Base-by-base conservation (phyloP, 64 coral and sea anemone genomes). In the Pocillopora damicornis region DNA sequence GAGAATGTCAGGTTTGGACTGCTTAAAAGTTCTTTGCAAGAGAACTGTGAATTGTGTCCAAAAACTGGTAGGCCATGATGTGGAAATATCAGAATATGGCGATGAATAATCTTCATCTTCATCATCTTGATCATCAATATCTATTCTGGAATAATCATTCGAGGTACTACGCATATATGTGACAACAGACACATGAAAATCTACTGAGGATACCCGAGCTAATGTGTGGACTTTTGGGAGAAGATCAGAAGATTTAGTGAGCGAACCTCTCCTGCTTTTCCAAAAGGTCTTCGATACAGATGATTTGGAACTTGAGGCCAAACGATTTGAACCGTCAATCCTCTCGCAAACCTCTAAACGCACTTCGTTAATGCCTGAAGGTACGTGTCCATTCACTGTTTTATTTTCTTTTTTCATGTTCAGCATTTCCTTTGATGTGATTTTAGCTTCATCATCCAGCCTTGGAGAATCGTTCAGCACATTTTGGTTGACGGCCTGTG, bases 31-130 rank as follows among this genome's bases (percentile, higher is more conserved):
- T 67, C 97, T 84, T 51, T 92, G 86, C 60, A 90, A 77, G 15
- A 99, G 68, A 73, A 99, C 97, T 0, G 90, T 79, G 23, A 99
- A 95, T 83, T 99, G 97, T 15, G 97, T 99, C 93, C 97, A 99
- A 72, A 99, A 99, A 83, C 90, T 95, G 25, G 97, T 95, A 9
- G 85, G 76, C 93, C 93, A 95, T 26, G 89, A 90, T 58, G 89
- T 94, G 15, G 87, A 83, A 35, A 93, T 81, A 76, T 91, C 89
- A 51, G 64, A 62, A 58, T 97, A 86, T 13, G 91, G 81, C 18
- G 79, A 34, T 76, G 89, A 89, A 37, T 98, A 86, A 22, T 91
- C 89, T 16, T 88, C 87, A 87, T 92, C 73, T 30, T 30, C 30
- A 79, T 94, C 86, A 37, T 88, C 75, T 36, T 79, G 76, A 60